These are phyloP conservation scores for Urocyon cinereoargenteus DNA, from an alignment of 2,797 vertebrate genomes.

Conservation along the genomic window DNA sequence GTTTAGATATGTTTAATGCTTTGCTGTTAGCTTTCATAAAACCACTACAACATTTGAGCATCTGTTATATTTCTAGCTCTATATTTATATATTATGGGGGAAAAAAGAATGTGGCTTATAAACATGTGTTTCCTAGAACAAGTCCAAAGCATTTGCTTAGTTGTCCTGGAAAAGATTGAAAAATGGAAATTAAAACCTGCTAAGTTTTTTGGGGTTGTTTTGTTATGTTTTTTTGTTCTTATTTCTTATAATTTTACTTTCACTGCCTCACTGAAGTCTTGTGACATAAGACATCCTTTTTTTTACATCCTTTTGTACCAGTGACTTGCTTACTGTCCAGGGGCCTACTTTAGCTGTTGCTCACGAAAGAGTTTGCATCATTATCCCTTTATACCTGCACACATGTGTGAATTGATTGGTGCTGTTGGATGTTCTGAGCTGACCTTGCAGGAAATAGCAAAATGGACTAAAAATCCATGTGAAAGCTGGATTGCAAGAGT, in stretches of 20 bases:
- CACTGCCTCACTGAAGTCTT: background rate
- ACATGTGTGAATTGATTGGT: background rate
- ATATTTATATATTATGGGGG: background rate
- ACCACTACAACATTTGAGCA: slow-evolving; percentile 9
- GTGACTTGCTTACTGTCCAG: background rate
- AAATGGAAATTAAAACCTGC: slow-evolving; percentile 28
- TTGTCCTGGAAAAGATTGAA: background rate
- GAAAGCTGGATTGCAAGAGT: background rate
- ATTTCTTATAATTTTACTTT: background rate
- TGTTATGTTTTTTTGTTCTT: background rate
- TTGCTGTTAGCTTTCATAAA: slow-evolving; percentile 57
- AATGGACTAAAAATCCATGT: background rate
- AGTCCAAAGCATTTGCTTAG: background rate
- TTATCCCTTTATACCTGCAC: background rate
- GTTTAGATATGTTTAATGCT: slow-evolving; percentile 62
- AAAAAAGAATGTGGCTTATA: background rate
- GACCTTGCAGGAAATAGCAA: background rate
- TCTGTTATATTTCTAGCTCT: slow-evolving; percentile 40
- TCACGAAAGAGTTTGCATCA: background rate
- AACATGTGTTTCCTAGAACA: slow-evolving; percentile 1
- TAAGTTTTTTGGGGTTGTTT: background rate
- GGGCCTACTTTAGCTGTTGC: background rate
- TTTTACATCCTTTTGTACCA: background rate
- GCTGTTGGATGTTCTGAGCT: background rate
- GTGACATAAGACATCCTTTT: background rate